Evolutionary conservation across 2,113 vertebrate genomes (phyloP).

Genomic region (Pseudopipra pipra): DNA sequence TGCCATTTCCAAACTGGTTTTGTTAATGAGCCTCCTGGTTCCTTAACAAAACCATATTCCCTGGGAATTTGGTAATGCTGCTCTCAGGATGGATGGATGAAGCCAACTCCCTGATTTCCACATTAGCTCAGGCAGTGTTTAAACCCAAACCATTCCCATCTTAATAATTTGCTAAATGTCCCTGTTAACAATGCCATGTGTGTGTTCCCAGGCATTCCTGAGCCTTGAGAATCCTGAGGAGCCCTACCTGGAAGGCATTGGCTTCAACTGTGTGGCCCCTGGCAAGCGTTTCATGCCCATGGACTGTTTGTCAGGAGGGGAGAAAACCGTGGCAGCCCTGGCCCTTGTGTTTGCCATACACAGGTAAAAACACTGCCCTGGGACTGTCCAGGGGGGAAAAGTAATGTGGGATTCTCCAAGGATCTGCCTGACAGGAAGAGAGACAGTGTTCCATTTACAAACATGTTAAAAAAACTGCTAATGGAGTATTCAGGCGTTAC

Average conservation of each 20-base stretch:
- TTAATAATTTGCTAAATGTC: not conserved
- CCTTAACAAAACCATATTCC: not conserved
- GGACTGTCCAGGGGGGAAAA: not conserved
- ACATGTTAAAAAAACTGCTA: not conserved
- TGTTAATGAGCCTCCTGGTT: not conserved
- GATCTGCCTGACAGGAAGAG: not conserved
- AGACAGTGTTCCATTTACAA: fast-evolving
- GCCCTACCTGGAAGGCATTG: constrained; percentile 90
- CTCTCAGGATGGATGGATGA: not conserved
- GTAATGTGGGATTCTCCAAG: fast-evolving
- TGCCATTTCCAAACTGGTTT: not conserved
- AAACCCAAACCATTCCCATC: not conserved
- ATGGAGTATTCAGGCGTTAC: not conserved
- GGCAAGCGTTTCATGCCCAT: constrained; percentile 96
- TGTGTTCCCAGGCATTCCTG: constrained; percentile 85
- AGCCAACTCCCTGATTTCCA: not conserved
- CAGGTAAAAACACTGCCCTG: constrained; percentile 72
- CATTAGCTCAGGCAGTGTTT: not conserved
- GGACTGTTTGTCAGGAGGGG: constrained; percentile 94
- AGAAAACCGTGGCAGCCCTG: constrained; percentile 90
- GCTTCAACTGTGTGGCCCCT: constrained; percentile 90
- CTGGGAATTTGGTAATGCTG: not conserved
- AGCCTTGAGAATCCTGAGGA: constrained; percentile 91
- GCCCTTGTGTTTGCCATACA: constrained; percentile 93
- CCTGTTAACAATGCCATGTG: not conserved